A percentile compares a stretch with the other conserved stretches of the same genome.
phyloP scores from a whole-genome alignment of 2,888 invertebrate species.

The Nephrotoma appendiculata region DNA sequence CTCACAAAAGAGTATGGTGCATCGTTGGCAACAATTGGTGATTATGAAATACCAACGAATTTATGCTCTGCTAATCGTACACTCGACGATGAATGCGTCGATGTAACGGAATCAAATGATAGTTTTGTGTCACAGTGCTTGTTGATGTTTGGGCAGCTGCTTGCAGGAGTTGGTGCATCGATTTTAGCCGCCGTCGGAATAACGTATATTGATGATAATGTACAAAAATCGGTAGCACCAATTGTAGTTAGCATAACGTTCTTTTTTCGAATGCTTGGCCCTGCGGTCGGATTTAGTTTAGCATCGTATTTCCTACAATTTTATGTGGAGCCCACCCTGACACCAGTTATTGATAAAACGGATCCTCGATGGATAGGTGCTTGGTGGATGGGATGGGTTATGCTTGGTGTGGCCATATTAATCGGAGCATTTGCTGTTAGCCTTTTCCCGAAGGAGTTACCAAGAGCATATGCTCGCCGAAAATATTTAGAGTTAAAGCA shows the following conservation, averaged over 20 bases:
- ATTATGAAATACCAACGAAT: constrained; percentile 27
- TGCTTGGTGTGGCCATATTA: constrained; percentile 37
- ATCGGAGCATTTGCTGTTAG: constrained; percentile 40
- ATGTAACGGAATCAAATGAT: constrained; percentile 35
- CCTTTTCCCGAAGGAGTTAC: constrained; percentile 44
- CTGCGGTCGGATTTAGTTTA: constrained; percentile 43
- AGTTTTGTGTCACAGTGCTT: constrained; percentile 45
- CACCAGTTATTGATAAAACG: constrained; percentile 40
- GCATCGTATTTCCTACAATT: constrained; percentile 29
- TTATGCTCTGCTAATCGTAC: not conserved
- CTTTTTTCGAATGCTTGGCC: constrained; percentile 32
- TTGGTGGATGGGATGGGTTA: constrained; percentile 60
- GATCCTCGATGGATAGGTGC: constrained; percentile 58
- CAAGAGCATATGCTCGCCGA: constrained; percentile 37
- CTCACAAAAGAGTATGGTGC: constrained; percentile 45
- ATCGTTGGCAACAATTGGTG: not conserved
- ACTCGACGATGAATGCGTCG: constrained; percentile 23
- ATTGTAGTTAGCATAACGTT: constrained; percentile 37
- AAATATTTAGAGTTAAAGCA: constrained; percentile 12
- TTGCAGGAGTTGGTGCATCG: constrained; percentile 53
- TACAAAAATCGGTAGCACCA: constrained; percentile 47
- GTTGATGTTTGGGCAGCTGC: constrained; percentile 50
- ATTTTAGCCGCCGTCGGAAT: constrained; percentile 50
- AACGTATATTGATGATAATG: constrained; percentile 53
- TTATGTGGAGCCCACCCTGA: constrained; percentile 43